phyloP scores from a whole-genome alignment of 2,888 invertebrate species.

The Ormyrus nitidulus region DNA sequence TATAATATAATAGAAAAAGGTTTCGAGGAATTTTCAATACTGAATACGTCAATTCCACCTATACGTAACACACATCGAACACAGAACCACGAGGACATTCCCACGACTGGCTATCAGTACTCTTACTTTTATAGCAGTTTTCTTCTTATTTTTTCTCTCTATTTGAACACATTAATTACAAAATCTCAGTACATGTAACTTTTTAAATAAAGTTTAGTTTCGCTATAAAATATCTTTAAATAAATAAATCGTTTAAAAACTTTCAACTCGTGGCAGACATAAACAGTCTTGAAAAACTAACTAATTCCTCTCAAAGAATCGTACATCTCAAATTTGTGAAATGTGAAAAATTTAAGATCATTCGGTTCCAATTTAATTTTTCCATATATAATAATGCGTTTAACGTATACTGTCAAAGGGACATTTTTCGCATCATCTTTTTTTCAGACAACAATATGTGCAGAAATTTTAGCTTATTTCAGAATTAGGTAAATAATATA shows the following conservation, averaged over 20 bases:
- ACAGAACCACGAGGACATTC: conserved; percentile 26
- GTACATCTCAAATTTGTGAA: conserved; percentile 42
- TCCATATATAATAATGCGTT: conserved; percentile 7
- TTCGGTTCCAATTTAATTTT: not conserved
- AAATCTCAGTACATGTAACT: conserved; percentile 45
- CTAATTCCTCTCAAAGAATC: conserved; percentile 44
- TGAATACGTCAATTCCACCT: conserved; percentile 55
- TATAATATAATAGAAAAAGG: conserved; percentile 55
- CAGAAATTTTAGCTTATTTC: conserved; percentile 50
- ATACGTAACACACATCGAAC: conserved; percentile 24
- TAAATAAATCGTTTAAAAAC: conserved; percentile 37
- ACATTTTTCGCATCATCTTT: conserved; percentile 26
- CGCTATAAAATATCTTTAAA: conserved; percentile 39
- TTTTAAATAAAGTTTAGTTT: conserved; percentile 40
- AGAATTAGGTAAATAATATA: conserved; percentile 46
- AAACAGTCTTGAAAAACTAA: conserved; percentile 52
- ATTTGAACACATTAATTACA: conserved; percentile 54
- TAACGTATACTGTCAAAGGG: conserved; percentile 16
- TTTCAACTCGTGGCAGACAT: conserved; percentile 44
- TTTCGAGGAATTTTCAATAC: conserved; percentile 55
- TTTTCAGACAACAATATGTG: conserved; percentile 53
- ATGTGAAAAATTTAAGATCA: conserved; percentile 10
- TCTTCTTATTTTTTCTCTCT: conserved; percentile 26
- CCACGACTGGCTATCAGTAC: conserved; percentile 28
- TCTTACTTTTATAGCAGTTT: conserved; percentile 28